These are phyloP conservation scores for Antechinus stuartii DNA, from an alignment of 2,113 vertebrate species.

Conservation along the genomic window DNA sequence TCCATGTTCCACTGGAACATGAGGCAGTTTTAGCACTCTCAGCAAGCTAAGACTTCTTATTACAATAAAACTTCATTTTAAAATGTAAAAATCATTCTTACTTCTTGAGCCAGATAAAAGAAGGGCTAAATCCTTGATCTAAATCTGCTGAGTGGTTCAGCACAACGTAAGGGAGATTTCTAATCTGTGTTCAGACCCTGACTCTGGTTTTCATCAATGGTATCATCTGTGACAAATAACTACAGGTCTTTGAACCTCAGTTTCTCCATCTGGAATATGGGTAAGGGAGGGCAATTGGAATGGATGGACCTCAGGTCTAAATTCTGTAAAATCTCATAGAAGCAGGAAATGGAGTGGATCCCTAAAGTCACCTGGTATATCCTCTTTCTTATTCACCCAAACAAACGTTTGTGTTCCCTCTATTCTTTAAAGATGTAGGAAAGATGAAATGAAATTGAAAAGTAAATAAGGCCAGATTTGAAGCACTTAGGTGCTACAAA, in stretches of 20 bases:
- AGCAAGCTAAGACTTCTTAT: background rate
- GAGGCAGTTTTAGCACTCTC: background rate
- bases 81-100: background rate
- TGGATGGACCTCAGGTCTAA: background rate
- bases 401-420: background rate
- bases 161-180: background rate
- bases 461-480: background rate
- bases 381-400: background rate
- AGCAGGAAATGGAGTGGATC: background rate
- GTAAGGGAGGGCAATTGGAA: background rate
- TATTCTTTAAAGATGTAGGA: background rate
- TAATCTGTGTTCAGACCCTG: background rate
- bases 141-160: background rate
- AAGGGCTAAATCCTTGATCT: background rate
- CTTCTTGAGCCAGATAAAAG: background rate
- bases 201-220: background rate
- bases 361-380: background rate
- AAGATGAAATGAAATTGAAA: background rate
- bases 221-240: background rate
- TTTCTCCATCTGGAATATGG: background rate
- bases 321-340: background rate
- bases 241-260: background rate
- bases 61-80: background rate
- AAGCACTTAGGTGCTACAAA: background rate
- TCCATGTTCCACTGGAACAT: background rate